Evolutionary conservation across 2,113 vertebrate species (phyloP).

Genomic region (Gymnogyps californianus): DNA sequence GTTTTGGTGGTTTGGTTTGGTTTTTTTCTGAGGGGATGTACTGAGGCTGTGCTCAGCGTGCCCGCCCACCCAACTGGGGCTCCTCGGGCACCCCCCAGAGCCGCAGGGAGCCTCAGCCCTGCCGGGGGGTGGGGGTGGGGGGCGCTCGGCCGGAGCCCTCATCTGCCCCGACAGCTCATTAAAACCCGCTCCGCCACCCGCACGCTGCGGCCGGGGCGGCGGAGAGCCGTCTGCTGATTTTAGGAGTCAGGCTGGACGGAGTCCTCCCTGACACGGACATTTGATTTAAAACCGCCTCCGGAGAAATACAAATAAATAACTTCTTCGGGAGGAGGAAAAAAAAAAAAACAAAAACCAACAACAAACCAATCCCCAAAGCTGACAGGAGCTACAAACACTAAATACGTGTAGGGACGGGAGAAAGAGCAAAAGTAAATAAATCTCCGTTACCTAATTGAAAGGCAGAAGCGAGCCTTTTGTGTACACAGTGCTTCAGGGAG

Average conservation of each 20-base stretch:
- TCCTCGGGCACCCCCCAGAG: neutral
- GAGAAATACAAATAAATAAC: constrained; percentile 60
- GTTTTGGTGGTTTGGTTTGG: no score
- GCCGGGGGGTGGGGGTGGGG: no score
- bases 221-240: neutral
- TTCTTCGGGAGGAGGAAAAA: neutral
- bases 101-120: neutral
- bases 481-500: constrained; percentile 32
- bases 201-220: neutral
- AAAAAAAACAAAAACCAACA: neutral
- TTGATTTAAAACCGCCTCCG: constrained; percentile 42
- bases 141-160: no score
- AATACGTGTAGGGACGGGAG: neutral
- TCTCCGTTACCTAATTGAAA: constrained; percentile 31
- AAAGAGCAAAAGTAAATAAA: constrained; percentile 64
- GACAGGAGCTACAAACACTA: constrained; percentile 1
- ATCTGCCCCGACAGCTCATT: neutral
- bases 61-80: neutral
- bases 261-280: neutral
- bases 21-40: neutral
- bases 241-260: neutral
- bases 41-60: neutral
- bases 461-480: constrained; percentile 50
- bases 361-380: neutral
- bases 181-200: neutral